A percentile compares a stretch with the other conserved stretches of the same genome.
These are phyloP conservation scores for Leptestheria dahalacensis DNA, from an alignment of 1,140 invertebrate species.

Conservation along the genomic window DNA sequence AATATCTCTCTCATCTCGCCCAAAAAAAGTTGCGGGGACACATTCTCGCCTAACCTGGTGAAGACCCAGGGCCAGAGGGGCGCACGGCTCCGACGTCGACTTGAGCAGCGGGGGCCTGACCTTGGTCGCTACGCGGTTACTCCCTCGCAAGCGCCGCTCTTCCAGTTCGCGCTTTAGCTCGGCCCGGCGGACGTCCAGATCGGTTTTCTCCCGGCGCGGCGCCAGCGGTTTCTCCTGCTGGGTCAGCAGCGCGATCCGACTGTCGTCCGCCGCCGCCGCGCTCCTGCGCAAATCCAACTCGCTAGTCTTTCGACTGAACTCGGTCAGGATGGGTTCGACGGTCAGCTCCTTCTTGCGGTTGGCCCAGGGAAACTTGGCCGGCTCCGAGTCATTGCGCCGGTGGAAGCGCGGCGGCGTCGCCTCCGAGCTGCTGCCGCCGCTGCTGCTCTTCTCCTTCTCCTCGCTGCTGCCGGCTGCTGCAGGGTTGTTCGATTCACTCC, in stretches of 20 bases:
- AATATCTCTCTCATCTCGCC: not conserved
- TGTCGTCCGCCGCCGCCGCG: not conserved
- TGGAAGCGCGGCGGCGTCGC: slow-evolving; percentile 15
- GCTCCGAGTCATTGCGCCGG: slow-evolving; percentile 22
- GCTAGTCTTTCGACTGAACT: slow-evolving; percentile 39
- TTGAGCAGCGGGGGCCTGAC: slow-evolving; percentile 24
- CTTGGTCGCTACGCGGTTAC: slow-evolving; percentile 22
- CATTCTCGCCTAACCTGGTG: slow-evolving; percentile 11
- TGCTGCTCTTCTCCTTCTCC: slow-evolving; percentile 6
- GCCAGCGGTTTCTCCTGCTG: slow-evolving; percentile 24
- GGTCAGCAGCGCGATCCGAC: not conserved
- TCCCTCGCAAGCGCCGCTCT: slow-evolving; percentile 30
- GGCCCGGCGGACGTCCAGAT: slow-evolving; percentile 42
- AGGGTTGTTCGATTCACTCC: not conserved
- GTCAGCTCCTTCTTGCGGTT: slow-evolving; percentile 14
- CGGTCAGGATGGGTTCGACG: slow-evolving; percentile 47
- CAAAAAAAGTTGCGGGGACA: not conserved
- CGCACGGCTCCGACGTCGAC: slow-evolving; percentile 19
- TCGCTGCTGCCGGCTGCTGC: not conserved
- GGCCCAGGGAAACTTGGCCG: slow-evolving; percentile 5
- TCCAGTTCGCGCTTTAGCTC: slow-evolving; percentile 31
- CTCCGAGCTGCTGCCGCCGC: not conserved
- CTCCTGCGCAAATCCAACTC: slow-evolving; percentile 12
- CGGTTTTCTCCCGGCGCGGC: slow-evolving; percentile 68
- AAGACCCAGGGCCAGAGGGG: slow-evolving; percentile 11